Evolutionary conservation across 2,113 vertebrate species (phyloP), one percentile per base, ranked within the genome.

Genomic region (Tringa solitaria): DNA sequence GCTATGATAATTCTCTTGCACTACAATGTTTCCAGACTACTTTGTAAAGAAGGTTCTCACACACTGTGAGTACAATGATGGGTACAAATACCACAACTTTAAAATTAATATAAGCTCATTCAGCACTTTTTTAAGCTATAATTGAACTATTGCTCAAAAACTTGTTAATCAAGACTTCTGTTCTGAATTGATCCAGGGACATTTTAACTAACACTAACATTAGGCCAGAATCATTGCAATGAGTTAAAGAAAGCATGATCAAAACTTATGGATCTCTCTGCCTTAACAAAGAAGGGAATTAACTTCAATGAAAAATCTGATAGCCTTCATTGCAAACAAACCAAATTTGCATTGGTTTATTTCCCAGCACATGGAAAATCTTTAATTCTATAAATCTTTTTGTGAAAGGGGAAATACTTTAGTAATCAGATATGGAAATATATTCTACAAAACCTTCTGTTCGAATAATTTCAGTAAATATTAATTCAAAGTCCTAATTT

Each of bases 81-180:
- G 19, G 9, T 20, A 59, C 4, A 77, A 59, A 89, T 18, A 51
- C 8, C 9, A 64, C 73, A 87, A 39, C 4, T 61, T 61, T 73
- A 48, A 43, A 89, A 50, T 41, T 21, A 48, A 67, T 45, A 32
- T 4, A 10, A 50, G 5, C 21, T 75, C 1, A 46, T 94, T 92
- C 14, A 27, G 10, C 14, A 33, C 22, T 67, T 53, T 53, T 14
- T 27, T 45, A 8, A 6, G 0, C 5, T 50, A 12, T 60, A 12
- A 39, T 19, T 50, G 14, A 59, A 43, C 1, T 4, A 20, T 4
- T 46, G 23, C 37, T 35, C n/a, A 85, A 51, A 83, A 94, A 22
- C 10, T n/a, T 68, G 2, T 67, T 72, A 64, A 17, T 60, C 13
- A 57, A 27, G 24, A 45, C 1, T 59, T 30, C 0, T 1, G 5